phyloP scores from a whole-genome alignment of 2,888 invertebrate species.

The Chrysotoxum bicinctum region DNA sequence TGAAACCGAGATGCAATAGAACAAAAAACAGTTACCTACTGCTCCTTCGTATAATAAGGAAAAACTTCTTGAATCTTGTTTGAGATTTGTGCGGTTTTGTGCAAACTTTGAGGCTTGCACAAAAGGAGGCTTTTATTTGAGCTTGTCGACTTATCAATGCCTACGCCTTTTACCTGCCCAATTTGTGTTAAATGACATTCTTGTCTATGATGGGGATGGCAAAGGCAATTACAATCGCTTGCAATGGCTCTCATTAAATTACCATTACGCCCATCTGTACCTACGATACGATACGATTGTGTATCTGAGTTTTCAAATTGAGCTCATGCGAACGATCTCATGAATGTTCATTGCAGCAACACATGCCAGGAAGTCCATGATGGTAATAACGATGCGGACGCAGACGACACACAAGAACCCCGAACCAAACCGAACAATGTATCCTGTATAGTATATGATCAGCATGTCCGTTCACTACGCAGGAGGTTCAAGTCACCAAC shows the following conservation, averaged over 20 bases:
- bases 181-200: conserved; percentile 46
- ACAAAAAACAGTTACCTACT: neutral
- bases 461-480: conserved; percentile 52
- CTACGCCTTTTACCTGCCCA: conserved; percentile 25
- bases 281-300: conserved; percentile 33
- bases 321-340: conserved; percentile 44
- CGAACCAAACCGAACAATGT: conserved; percentile 17
- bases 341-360: conserved; percentile 59
- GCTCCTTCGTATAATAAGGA: neutral
- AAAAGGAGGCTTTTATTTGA: conserved; percentile 27
- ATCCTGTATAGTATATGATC: conserved; percentile 36
- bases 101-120: conserved; percentile 8
- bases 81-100: conserved; percentile 4
- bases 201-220: neutral
- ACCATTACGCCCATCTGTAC: conserved; percentile 53
- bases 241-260: conserved; percentile 64
- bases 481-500: conserved; percentile 49
- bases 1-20: neutral
- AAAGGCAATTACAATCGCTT: conserved; percentile 41
- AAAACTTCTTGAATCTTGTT: neutral
- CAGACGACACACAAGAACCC: conserved; percentile 33
- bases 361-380: conserved; percentile 57
- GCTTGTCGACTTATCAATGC: conserved; percentile 24
- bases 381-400: conserved; percentile 4
- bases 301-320: conserved; percentile 36